A percentile compares a stretch with the other conserved stretches of the same genome.
Evolutionary conservation across 2,113 vertebrate species (phyloP).

Genomic region (Phainopepla nitens): DNA sequence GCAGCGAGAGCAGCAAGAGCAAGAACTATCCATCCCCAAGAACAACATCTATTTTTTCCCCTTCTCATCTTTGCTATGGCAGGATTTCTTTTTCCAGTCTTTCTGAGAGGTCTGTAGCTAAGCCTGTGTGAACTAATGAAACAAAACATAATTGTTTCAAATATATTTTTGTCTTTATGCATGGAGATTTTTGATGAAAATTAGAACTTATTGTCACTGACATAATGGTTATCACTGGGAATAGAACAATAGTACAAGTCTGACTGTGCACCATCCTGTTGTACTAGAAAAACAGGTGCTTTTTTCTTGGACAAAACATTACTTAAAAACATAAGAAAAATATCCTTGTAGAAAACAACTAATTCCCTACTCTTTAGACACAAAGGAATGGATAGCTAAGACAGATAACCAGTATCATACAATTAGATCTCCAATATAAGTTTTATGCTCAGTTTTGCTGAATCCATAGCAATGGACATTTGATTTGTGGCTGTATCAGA

Average conservation of each 20-base stretch:
- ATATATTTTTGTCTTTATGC: neutral
- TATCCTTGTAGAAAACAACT: neutral
- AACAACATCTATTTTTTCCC: neutral
- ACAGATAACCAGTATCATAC: neutral
- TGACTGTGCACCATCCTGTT: neutral
- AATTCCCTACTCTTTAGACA: neutral
- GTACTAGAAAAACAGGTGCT: neutral
- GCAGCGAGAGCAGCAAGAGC: neutral
- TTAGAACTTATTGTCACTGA: neutral
- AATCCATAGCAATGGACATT: neutral
- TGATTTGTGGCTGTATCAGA: neutral
- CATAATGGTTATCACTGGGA: neutral
- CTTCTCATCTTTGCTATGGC: neutral
- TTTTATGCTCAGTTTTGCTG: neutral
- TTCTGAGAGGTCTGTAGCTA: neutral
- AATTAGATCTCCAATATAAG: neutral
- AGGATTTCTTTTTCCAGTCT: neutral
- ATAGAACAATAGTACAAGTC: neutral
- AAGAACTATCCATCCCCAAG: neutral
- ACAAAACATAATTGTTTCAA: neutral
- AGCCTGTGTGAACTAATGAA: neutral
- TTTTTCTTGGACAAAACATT: neutral
- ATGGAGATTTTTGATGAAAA: neutral
- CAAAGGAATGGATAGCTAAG: neutral
- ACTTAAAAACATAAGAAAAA: neutral